Conservation (phyloP, 1,140 invertebrate species). For the Rhagoletis zephyria region DNA sequence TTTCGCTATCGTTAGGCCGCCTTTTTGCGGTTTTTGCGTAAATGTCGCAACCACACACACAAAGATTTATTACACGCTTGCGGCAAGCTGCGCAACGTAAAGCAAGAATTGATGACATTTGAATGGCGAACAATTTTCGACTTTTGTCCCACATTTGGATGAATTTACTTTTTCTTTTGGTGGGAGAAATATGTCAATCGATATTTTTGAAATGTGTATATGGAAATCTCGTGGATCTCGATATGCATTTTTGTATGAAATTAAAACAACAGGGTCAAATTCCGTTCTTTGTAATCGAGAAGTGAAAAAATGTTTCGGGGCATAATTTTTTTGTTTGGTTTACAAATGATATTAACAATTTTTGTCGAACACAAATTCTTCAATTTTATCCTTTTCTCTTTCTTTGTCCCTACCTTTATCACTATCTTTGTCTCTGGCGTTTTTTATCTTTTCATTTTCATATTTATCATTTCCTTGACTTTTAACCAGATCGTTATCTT, state of each 20-base stretch:
- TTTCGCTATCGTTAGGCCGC: constrained; percentile 36
- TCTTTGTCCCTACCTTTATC: too few relatives aligned
- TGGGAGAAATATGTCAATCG: neutral
- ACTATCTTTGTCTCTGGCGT: too few relatives aligned
- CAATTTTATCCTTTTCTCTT: too few relatives aligned
- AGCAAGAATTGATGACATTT: constrained; percentile 20
- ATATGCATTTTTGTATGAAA: neutral
- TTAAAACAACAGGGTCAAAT: neutral
- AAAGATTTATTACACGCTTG: constrained; percentile 33
- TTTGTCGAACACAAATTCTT: too few relatives aligned
- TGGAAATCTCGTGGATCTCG: neutral
- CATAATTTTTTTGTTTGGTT: too few relatives aligned
- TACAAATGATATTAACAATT: too few relatives aligned
- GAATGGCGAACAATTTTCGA: neutral
- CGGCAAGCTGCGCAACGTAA: neutral
- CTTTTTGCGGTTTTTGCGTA: constrained; percentile 35
- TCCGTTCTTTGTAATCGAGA: too few relatives aligned
- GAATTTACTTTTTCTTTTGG: neutral
- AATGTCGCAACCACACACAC: constrained; percentile 6
- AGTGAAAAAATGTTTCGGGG: too few relatives aligned
- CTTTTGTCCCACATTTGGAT: neutral
- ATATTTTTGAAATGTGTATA: neutral
- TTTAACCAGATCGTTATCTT: too few relatives aligned
- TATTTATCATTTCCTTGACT: too few relatives aligned
- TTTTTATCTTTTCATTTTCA: too few relatives aligned